Conservation (phyloP, 2,113 vertebrate species). For the Marmota monax region DNA sequence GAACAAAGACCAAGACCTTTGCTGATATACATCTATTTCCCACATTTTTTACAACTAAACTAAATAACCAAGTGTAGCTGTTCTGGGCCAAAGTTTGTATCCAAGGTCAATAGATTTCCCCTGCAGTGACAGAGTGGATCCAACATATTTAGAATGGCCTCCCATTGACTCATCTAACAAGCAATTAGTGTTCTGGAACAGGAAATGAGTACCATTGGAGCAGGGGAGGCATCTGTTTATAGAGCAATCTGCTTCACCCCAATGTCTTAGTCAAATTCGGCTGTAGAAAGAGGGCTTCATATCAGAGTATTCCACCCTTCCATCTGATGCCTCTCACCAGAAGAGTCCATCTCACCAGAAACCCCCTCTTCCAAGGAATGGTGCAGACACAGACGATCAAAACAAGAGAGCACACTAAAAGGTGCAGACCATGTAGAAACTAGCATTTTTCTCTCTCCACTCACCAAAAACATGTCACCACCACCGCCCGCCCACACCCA, state of each 20-base stretch:
- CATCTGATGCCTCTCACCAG: background rate
- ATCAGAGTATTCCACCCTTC: background rate
- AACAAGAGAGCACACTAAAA: background rate
- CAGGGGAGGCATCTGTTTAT: background rate
- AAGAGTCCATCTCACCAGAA: background rate
- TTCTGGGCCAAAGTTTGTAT: constrained; percentile 61
- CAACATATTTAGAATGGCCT: constrained; percentile 75
- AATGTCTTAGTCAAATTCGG: background rate
- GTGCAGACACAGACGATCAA: background rate
- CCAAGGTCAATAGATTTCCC: constrained; percentile 78
- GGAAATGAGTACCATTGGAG: background rate
- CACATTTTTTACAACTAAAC: constrained; percentile 75
- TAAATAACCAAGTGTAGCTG: constrained; percentile 64
- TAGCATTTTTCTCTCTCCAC: background rate
- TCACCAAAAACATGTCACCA: background rate
- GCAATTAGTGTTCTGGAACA: background rate
- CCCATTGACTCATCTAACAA: constrained; percentile 59
- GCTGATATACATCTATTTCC: constrained; percentile 76
- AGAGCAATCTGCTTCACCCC: background rate
- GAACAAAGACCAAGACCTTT: constrained; percentile 65
- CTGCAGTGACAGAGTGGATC: constrained; percentile 52
- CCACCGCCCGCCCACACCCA: no score
- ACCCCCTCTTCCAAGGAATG: background rate
- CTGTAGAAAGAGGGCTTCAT: background rate
- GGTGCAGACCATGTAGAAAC: background rate